Percentiles rank a stretch among this genome's conserved stretches.
phyloP scores from a whole-genome alignment of 23 tunicate species.

The Styela plicata region DNA sequence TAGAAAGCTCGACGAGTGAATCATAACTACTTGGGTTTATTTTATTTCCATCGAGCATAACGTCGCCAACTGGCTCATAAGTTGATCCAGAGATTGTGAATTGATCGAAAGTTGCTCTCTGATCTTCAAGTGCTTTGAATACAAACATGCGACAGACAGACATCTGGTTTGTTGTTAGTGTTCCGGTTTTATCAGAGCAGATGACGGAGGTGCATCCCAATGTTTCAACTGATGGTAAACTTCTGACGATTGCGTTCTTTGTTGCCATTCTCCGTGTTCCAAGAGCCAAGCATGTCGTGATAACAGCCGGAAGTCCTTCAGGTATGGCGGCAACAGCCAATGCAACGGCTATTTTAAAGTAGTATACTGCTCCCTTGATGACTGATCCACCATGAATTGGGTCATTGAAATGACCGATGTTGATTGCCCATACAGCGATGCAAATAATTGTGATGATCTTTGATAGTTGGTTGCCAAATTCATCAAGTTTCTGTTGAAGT shows the following conservation, averaged over 20 bases:
- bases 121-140: conserved; percentile 14
- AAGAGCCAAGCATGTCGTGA: conserved; percentile 98
- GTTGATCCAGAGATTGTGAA: conserved; percentile 94
- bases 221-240: conserved; percentile 97
- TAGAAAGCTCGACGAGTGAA: conserved; percentile 87
- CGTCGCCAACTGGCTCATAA: conserved; percentile 93
- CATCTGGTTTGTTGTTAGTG: conserved; percentile 99
- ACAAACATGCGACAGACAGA: conserved; percentile 76
- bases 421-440: conserved; percentile 99
- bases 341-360: conserved; percentile 99
- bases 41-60: conserved; percentile 52
- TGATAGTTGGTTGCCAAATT: conserved; percentile 92
- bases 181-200: conserved; percentile 99
- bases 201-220: conserved; percentile 99
- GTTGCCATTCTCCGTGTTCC: conserved; percentile 99
- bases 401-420: conserved; percentile 99
- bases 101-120: conserved; percentile 55
- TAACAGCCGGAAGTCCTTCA: conserved; percentile 99
- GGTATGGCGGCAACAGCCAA: conserved; percentile 99
- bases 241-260: conserved; percentile 98
- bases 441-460: conserved; percentile 90
- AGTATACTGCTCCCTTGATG: conserved; percentile 98
- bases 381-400: conserved; percentile 99
- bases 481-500: conserved; percentile 90
- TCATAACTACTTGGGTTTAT: conserved; percentile 59